Evolutionary conservation across 2,113 vertebrate species (phyloP).

Genomic region (Tupaia tana): DNA sequence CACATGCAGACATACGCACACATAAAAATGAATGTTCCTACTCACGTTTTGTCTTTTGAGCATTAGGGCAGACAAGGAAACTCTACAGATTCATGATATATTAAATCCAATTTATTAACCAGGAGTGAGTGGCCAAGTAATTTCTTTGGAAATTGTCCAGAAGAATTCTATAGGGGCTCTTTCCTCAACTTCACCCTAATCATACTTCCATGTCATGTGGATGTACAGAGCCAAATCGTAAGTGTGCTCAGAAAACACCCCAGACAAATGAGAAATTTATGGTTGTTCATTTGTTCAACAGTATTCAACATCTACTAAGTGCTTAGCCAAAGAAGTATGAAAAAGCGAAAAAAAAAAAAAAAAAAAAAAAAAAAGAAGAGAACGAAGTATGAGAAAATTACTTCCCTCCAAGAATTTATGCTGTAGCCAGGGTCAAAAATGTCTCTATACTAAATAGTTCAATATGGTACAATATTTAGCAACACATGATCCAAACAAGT

Average conservation of each 20-base stretch:
- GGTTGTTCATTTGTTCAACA: neutral
- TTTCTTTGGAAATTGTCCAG: conserved; percentile 14
- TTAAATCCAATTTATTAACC: neutral
- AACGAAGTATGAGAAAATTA: too few relatives aligned
- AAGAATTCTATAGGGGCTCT: neutral
- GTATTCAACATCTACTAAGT: neutral
- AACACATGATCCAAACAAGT: neutral
- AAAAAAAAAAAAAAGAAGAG: neutral
- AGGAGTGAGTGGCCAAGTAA: neutral
- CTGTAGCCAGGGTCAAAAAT: neutral
- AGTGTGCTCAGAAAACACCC: neutral
- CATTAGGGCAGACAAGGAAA: neutral
- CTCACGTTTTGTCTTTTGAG: neutral
- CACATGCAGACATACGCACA: neutral
- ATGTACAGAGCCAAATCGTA: neutral
- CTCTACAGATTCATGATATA: neutral
- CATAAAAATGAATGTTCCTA: neutral
- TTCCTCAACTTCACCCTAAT: neutral
- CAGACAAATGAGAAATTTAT: neutral
- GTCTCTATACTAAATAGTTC: neutral
- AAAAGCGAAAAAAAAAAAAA: neutral
- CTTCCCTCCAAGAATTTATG: neutral
- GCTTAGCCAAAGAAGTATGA: neutral
- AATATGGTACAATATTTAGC: neutral
- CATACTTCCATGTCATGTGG: neutral